Evolutionary conservation across 2,797 vertebrate species (phyloP).

Genomic region (Apodemus agrarius): DNA sequence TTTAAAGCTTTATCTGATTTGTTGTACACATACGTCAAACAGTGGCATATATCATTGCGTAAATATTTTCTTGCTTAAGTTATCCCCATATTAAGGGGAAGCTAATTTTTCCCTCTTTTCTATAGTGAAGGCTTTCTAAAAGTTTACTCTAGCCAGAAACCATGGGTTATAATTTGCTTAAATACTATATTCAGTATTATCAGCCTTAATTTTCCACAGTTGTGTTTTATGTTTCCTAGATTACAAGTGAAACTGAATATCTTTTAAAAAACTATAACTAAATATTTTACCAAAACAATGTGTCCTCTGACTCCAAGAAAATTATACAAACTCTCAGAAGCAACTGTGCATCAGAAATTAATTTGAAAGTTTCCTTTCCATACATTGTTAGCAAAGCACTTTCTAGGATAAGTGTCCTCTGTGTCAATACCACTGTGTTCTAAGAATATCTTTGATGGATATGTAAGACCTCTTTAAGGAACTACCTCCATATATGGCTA

Average conservation of each 20-base stretch:
- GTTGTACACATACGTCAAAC: not conserved
- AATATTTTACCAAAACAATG: slow-evolving; percentile 73
- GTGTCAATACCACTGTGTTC: slow-evolving; percentile 67
- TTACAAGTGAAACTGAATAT: slow-evolving; percentile 8
- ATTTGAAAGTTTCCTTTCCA: slow-evolving; percentile 76
- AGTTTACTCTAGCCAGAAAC: slow-evolving; percentile 2
- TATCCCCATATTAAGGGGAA: not conserved
- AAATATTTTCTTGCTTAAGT: slow-evolving; percentile 38
- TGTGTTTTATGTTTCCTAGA: not conserved
- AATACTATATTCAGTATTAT: slow-evolving; percentile 14
- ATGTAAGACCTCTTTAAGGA: slow-evolving; percentile 77
- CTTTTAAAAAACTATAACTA: slow-evolving; percentile 49
- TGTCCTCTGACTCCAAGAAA: slow-evolving; percentile 74
- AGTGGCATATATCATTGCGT: not conserved
- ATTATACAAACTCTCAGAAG: slow-evolving; percentile 73
- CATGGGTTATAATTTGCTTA: slow-evolving; percentile 37
- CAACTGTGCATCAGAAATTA: slow-evolving; percentile 80
- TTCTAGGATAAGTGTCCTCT: slow-evolving; percentile 71
- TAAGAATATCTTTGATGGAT: slow-evolving; percentile 73
- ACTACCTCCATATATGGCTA: slow-evolving; percentile 75
- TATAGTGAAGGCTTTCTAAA: slow-evolving; percentile 36
- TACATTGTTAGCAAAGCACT: slow-evolving; percentile 68
- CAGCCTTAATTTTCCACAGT: not conserved
- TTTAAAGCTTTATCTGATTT: slow-evolving; percentile 46
- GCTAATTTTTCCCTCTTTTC: slow-evolving; percentile 26